Conservation (phyloP, 1,140 invertebrate genomes). For the Archivesica marissinica region DNA sequence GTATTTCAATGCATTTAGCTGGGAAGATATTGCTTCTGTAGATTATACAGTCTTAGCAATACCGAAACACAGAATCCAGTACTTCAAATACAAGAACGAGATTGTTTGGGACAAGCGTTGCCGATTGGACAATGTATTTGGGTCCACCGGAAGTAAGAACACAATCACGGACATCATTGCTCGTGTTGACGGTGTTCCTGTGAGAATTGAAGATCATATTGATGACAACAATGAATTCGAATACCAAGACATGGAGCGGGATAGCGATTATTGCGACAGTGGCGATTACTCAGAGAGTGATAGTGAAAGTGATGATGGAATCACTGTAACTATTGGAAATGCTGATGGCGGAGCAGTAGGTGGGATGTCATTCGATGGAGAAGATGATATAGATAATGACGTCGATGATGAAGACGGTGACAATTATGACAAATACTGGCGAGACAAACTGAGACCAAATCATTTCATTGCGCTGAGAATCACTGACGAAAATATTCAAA, state of each 20-base stretch:
- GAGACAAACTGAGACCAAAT: constrained; percentile 80
- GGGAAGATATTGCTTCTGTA: constrained; percentile 84
- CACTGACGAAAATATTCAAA: constrained; percentile 66
- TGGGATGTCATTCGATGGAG: not conserved
- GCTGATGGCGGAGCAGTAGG: constrained; percentile 31
- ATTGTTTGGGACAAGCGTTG: constrained; percentile 86
- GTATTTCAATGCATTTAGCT: constrained; percentile 84
- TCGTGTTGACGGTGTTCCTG: constrained; percentile 13
- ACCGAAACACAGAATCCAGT: constrained; percentile 86
- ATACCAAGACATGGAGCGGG: not conserved
- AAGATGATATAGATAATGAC: not conserved
- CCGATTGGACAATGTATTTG: constrained; percentile 83
- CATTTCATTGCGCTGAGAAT: constrained; percentile 83
- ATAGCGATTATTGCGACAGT: constrained; percentile 46
- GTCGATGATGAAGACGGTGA: constrained; percentile 53
- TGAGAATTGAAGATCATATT: constrained; percentile 17
- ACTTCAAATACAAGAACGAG: constrained; percentile 85
- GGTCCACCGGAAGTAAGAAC: constrained; percentile 64
- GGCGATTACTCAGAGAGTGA: constrained; percentile 56
- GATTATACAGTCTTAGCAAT: constrained; percentile 85
- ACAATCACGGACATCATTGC: constrained; percentile 66
- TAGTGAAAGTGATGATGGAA: constrained; percentile 69
- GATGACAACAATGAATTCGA: not conserved
- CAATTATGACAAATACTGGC: constrained; percentile 70
- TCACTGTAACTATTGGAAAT: constrained; percentile 59